Evolutionary conservation across 2,113 vertebrate genomes (phyloP), one percentile per base, ranked within the genome.

Genomic region (Pelusios castaneus): DNA sequence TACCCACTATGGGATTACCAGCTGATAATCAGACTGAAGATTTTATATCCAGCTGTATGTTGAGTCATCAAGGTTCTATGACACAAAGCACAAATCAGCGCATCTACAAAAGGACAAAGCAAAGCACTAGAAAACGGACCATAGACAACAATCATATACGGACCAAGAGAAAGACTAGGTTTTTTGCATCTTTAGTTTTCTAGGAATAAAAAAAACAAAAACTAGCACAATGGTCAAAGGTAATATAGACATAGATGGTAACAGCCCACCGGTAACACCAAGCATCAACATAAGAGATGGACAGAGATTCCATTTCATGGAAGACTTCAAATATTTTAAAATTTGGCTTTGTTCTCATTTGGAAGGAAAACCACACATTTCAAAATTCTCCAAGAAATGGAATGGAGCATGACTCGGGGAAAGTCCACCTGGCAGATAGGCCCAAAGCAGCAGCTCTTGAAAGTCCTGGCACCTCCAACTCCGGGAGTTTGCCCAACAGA

Each of bases 1-100:
- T 75, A 95, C 84, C n/a, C 41, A 88, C 84, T 80, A 87, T 51
- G 87, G 88, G 93, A 91, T 90, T 84, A 82, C 45, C 82, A 91
- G 79, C 16, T n/a, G 5, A 8, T 70, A 88, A 89, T 16, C 84
- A 95, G 86, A 45, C 73, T 43, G 24, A 41, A 13, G 24, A 76
- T 76, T 76, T 76, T 45, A 45, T 43, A 76, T 43, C 24, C 41
- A 76, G 38, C 90, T 93, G 78, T n/a, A 88, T 92, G 41, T 80
- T 67, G 49, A 45, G 83, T 13, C 78, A n/a, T 93, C 41, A 56
- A 70, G 45, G 16, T 76, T 83, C 87, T 5, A 67, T n/a, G 19
- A 89, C 92, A 79, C 22, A 89, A 6, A 10, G 24, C 85, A 41
- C 27, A 80, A 95, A 89, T 4, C 82, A 60, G 19, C 90, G 49